Evolutionary conservation across 2,797 vertebrate genomes (phyloP).

Genomic region (Pterois miles): DNA sequence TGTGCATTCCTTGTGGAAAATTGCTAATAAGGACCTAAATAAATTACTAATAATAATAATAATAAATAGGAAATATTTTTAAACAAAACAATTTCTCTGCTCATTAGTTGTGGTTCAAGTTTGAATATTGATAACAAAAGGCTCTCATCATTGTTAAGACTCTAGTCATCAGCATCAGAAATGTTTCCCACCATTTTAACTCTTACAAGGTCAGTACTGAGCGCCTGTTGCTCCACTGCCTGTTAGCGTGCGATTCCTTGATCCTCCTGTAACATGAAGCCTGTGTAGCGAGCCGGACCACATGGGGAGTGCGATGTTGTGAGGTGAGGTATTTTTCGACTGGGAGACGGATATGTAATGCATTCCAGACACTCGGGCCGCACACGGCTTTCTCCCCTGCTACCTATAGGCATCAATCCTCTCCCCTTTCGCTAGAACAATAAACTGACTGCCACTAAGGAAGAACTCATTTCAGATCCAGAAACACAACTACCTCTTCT

Average conservation of each 20-base stretch:
- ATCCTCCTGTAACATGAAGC: slow-evolving; percentile 78
- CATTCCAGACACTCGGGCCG: slow-evolving; percentile 79
- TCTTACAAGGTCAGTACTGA: slow-evolving; percentile 32
- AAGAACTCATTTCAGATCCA: slow-evolving; percentile 68
- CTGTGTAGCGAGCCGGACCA: slow-evolving; percentile 72
- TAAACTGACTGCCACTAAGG: slow-evolving; percentile 78
- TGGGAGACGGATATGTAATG: slow-evolving; percentile 80
- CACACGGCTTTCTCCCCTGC: slow-evolving; percentile 72
- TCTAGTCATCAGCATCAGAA: slow-evolving; percentile 15
- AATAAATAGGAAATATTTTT: not conserved
- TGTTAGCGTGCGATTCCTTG: slow-evolving; percentile 77
- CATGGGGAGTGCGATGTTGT: slow-evolving; percentile 79
- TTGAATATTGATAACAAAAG: not conserved
- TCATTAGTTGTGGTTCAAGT: not conserved
- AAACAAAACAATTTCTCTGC: not conserved
- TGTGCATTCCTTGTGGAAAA: too few relatives aligned
- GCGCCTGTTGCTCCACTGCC: slow-evolving; percentile 46
- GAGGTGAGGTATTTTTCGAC: slow-evolving; percentile 79
- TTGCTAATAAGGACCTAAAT: too few relatives aligned
- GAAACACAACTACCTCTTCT: slow-evolving; percentile 68
- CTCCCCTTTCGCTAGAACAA: slow-evolving; percentile 83
- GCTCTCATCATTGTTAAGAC: not conserved
- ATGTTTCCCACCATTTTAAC: slow-evolving; percentile 39
- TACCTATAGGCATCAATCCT: slow-evolving; percentile 85
- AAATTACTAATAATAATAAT: not conserved